Conservation (phyloP, 2,888 invertebrate genomes). For the Drosophila diplacantha region DNA sequence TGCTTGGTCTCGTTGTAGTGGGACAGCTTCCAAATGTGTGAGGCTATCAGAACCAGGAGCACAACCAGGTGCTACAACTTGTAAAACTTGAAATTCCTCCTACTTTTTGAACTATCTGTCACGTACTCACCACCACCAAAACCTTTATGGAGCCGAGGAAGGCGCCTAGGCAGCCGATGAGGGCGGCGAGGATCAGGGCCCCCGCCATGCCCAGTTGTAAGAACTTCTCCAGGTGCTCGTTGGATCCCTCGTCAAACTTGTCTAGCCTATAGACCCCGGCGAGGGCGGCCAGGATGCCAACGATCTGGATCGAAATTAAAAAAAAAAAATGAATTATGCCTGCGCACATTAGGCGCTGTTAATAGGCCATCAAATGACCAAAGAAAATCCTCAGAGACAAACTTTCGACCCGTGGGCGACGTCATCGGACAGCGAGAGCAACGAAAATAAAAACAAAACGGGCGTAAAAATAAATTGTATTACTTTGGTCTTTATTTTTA, state of each 20-base stretch:
- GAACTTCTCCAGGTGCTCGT: conserved; percentile 60
- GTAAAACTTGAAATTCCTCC: background rate
- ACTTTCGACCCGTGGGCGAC: conserved; percentile 24
- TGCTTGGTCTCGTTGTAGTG: conserved; percentile 64
- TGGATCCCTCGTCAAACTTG: conserved; percentile 60
- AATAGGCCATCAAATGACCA: conserved; percentile 36
- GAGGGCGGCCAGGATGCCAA: conserved; percentile 63
- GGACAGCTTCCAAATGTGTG: conserved; percentile 65
- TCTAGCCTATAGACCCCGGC: conserved; percentile 65
- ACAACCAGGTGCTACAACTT: conserved; percentile 58
- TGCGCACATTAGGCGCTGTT: conserved; percentile 27
- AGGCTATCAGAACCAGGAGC: conserved; percentile 54
- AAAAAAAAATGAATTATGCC: conserved; percentile 23
- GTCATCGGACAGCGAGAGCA: conserved; percentile 24
- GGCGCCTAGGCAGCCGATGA: conserved; percentile 70
- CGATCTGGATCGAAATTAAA: conserved; percentile 47
- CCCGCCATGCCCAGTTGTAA: conserved; percentile 60
- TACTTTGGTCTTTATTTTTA: conserved; percentile 64
- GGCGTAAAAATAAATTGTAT: conserved; percentile 50
- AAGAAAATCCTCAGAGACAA: conserved; percentile 32
- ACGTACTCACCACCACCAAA: conserved; percentile 59
- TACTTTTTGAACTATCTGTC: background rate
- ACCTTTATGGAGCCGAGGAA: conserved; percentile 70
- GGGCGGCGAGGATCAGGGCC: conserved; percentile 57
- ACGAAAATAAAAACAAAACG: conserved; percentile 43